Conservation (phyloP, 2,888 invertebrate genomes). For the Tubulanus polymorphus region DNA sequence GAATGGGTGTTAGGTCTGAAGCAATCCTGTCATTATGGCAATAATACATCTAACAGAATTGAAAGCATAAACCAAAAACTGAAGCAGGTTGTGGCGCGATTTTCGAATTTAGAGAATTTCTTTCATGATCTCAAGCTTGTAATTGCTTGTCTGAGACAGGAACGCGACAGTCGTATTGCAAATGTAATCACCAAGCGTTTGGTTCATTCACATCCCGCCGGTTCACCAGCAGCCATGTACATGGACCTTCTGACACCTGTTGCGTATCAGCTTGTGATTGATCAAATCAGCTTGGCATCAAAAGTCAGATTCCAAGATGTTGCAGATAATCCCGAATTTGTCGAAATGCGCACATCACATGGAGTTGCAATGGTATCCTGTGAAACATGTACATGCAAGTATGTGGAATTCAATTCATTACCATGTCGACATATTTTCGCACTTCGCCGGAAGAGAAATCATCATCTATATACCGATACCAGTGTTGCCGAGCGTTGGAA, state of each 20-base stretch:
- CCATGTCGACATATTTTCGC: too few species aligned
- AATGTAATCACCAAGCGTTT: background rate
- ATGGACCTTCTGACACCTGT: background rate
- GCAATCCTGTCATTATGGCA: background rate
- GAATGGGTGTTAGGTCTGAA: conserved; percentile 19
- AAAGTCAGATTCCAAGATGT: background rate
- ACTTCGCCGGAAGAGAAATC: too few species aligned
- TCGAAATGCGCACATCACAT: too few species aligned
- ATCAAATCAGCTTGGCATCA: background rate
- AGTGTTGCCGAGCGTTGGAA: too few species aligned
- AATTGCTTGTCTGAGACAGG: background rate
- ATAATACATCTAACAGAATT: conserved; percentile 13
- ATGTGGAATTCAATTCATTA: too few species aligned
- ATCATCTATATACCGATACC: too few species aligned
- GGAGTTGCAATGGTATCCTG: too few species aligned
- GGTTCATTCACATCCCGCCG: background rate
- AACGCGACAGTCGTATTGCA: background rate
- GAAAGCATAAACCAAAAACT: conserved; percentile 14
- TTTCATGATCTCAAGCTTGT: conserved; percentile 9
- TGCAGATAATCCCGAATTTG: too few species aligned
- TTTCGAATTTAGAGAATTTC: conserved; percentile 5
- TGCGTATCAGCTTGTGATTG: background rate
- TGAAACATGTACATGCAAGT: too few species aligned
- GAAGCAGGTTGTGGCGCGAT: conserved; percentile 9
- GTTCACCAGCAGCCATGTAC: background rate